Conservation (phyloP, 2,113 vertebrate species). For the Mustela lutreola region DNA sequence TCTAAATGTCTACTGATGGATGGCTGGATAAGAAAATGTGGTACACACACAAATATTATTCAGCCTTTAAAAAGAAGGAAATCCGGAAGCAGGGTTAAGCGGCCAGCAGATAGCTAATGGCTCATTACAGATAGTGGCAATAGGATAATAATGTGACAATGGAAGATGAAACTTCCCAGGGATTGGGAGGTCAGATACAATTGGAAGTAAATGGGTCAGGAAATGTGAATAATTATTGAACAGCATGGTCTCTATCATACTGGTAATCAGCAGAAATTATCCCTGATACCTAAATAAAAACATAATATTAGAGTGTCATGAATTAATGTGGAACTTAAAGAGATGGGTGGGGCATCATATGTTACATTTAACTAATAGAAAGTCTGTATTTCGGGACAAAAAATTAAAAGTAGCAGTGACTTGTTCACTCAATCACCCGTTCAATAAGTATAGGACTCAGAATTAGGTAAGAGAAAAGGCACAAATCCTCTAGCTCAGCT, state of each 20-base stretch:
- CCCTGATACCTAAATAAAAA: not conserved
- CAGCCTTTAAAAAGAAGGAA: not conserved
- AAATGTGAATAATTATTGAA: not conserved
- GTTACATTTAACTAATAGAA: not conserved
- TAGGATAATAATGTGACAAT: not conserved
- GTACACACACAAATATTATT: not conserved
- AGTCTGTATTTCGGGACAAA: not conserved
- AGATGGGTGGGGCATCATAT: not conserved
- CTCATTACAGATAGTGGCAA: not conserved
- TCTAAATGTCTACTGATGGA: not conserved
- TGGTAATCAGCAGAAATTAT: not conserved
- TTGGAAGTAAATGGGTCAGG: not conserved
- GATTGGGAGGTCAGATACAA: not conserved
- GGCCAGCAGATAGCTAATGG: not conserved
- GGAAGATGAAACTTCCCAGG: not conserved
- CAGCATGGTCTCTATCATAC: not conserved
- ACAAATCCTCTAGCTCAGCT: not conserved
- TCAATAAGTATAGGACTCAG: not conserved
- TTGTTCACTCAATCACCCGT: not conserved
- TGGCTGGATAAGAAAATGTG: not conserved
- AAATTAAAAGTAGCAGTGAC: not conserved
- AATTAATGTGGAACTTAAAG: not conserved
- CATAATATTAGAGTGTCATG: not conserved
- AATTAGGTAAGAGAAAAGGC: not conserved
- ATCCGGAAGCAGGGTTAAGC: not conserved